phyloP scores from a whole-genome alignment of 2,797 vertebrate species.

The Urosaurus nigricauda region DNA sequence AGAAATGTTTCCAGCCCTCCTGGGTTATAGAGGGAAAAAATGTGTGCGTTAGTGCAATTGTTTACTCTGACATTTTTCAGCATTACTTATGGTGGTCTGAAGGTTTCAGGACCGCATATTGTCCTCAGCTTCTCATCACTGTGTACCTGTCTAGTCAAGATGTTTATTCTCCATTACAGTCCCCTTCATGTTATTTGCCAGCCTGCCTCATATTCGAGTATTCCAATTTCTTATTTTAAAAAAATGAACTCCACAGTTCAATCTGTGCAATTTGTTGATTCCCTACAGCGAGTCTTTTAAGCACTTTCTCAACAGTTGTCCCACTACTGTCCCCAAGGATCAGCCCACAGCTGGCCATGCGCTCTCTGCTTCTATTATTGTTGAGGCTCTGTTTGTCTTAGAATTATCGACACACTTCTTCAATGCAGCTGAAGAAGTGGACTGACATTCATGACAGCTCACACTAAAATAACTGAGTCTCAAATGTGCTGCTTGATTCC shows the following conservation, averaged over 20 bases:
- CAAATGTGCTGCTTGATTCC: no score
- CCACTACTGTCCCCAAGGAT: not conserved
- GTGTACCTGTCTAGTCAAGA: not conserved
- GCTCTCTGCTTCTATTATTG: not conserved
- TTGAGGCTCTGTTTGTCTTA: not conserved
- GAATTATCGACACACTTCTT: not conserved
- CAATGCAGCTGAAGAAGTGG: no score
- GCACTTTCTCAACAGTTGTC: not conserved
- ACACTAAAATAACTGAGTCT: no score
- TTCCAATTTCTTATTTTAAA: not conserved
- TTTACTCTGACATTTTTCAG: not conserved
- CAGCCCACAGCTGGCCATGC: not conserved
- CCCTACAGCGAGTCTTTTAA: not conserved
- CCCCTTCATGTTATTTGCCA: not conserved
- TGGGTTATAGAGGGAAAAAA: not conserved
- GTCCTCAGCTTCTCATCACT: not conserved
- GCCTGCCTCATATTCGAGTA: not conserved
- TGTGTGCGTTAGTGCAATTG: not conserved
- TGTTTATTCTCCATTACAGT: not conserved
- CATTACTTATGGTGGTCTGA: not conserved
- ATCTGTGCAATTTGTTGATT: not conserved
- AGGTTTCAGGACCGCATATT: no score
- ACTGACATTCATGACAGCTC: no score
- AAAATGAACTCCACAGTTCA: not conserved
- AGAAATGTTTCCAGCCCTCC: not conserved